phyloP scores from a whole-genome alignment of 2,888 invertebrate genomes.

The Amphipoea oculea region DNA sequence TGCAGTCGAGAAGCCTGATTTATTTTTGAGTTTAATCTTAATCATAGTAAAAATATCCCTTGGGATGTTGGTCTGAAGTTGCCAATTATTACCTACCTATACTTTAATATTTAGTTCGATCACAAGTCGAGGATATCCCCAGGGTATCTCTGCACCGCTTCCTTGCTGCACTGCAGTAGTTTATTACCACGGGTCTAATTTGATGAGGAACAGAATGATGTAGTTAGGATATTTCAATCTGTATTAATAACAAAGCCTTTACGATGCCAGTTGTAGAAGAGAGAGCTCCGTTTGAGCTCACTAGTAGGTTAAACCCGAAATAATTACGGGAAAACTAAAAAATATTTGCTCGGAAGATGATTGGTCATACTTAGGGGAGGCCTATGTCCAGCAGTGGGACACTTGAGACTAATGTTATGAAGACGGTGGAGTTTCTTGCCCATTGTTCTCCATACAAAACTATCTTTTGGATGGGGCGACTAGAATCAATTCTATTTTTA shows the following conservation, averaged over 20 bases:
- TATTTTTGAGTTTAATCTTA: neutral
- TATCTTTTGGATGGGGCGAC: neutral
- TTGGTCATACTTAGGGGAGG: neutral
- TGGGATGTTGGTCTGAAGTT: slow-evolving; percentile 14
- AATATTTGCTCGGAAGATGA: neutral
- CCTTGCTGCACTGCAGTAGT: slow-evolving; percentile 20
- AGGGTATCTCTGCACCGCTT: slow-evolving; percentile 17
- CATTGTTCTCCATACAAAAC: neutral
- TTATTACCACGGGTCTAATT: slow-evolving; percentile 32
- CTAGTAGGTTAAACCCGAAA: neutral
- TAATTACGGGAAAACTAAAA: neutral
- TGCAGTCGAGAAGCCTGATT: neutral
- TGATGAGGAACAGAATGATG: slow-evolving; percentile 24
- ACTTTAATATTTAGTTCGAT: slow-evolving; percentile 19
- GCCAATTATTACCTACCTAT: slow-evolving; percentile 23
- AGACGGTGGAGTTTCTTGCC: neutral
- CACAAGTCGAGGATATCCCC: slow-evolving; percentile 29
- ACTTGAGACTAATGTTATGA: neutral
- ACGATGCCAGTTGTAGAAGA: too few relatives aligned
- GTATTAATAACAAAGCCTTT: too few relatives aligned
- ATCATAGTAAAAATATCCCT: slow-evolving; percentile 9
- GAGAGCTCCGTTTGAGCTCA: neutral
- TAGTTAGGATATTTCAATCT: slow-evolving; percentile 6
- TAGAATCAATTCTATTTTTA: neutral
- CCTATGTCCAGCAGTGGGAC: neutral